Base-by-base conservation (phyloP, 2,888 invertebrate genomes). In the Tetropium fuscum region DNA sequence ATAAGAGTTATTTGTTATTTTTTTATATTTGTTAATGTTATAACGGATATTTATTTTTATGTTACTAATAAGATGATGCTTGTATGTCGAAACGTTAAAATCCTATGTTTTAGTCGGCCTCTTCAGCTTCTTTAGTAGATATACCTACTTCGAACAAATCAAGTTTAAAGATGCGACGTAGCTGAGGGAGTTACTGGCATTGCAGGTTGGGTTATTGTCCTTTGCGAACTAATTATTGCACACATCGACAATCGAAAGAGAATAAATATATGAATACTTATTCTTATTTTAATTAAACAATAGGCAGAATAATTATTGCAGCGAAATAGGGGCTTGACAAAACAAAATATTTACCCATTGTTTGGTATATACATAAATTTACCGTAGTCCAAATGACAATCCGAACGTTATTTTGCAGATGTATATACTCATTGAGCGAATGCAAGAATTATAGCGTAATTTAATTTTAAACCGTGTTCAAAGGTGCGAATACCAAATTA, bases 211-310 rank as follows among this genome's bases (percentile, higher is more conserved):
- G 58, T 58, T 53, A 53, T 58, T 38, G 51, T 53, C 53, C 58
- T 53, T 60, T 56, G 53, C 63, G 64, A 65, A 65, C 67, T 68
- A 68, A 68, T 68, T 68, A 64, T 64, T 64, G 62, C 64, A 60
- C 63, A 61, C 64, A 65, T 65, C 47, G 64, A 58, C 63, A 63
- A 67, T 61, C 63, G 64, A 47, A 64, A 61, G 58, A 53, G 63
- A 63, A 64, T 68, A 68, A n/a, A 64, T 65, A 63, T 63, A 66
- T 61, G 55, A 62, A 64, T 62, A 63, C 61, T 64, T 64, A 62
- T 68, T 68, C 58, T 68, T 68, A 68, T 68, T 68, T 68, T 68
- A 68, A 68, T 68, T 68, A 64, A 68, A 68, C 68, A 68, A 68
- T 68, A 64, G 63, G 58, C 53, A 54, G 61, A 61, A 66, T 65